Evolutionary conservation across 2,113 vertebrate species (phyloP).

Genomic region (Ciconia maguari): DNA sequence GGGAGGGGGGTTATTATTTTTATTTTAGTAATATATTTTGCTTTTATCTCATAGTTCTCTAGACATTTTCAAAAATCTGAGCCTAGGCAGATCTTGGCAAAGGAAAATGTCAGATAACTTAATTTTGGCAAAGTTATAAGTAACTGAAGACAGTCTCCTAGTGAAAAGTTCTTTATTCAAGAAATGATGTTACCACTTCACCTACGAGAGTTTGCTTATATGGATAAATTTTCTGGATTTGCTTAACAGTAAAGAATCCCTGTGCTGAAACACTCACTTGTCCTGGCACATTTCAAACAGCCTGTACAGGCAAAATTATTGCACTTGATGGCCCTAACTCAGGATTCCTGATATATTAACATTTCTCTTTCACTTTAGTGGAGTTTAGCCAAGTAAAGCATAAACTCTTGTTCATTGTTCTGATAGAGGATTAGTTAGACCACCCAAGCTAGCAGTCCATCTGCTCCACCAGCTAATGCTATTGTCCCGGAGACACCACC

Average conservation of each 20-base stretch:
- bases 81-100: neutral
- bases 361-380: constrained; percentile 1
- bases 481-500: constrained; percentile 55
- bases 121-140: neutral
- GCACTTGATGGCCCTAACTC: neutral
- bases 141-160: neutral
- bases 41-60: neutral
- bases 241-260: neutral
- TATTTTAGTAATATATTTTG: neutral
- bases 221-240: neutral
- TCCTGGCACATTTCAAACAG: neutral
- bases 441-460: constrained; percentile 57
- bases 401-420: constrained; percentile 49
- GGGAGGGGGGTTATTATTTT: neutral
- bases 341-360: neutral
- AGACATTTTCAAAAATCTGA: neutral
- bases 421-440: constrained; percentile 38
- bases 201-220: neutral
- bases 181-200: neutral
- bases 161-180: neutral
- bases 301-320: neutral
- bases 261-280: neutral
- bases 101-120: constrained; percentile 1
- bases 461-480: constrained; percentile 53
- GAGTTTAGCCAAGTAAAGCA: neutral